Conservation (phyloP, 2,888 invertebrate species). For the Ormyrus labotus region DNA sequence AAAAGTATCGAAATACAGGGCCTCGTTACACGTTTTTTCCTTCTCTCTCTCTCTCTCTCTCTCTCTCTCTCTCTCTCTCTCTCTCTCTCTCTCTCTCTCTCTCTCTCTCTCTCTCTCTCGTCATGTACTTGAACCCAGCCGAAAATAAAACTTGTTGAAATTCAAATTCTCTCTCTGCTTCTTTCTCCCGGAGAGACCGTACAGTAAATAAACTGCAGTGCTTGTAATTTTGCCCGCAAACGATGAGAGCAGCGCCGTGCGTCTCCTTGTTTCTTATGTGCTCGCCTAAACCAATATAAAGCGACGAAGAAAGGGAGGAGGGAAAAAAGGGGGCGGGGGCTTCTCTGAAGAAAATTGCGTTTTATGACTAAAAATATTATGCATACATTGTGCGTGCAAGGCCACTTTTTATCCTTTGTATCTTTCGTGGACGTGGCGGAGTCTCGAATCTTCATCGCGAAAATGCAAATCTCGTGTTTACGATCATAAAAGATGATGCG, state of each 20-base stretch:
- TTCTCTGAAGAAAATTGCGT: constrained; percentile 40
- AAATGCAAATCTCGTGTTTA: constrained; percentile 15
- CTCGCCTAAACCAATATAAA: constrained; percentile 34
- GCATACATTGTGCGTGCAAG: constrained; percentile 22
- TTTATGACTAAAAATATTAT: constrained; percentile 50
- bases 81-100: too few relatives aligned
- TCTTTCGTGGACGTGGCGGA: not conserved
- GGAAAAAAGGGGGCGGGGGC: not conserved
- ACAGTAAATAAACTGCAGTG: constrained; percentile 17
- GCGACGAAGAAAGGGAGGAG: not conserved
- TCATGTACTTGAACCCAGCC: too few relatives aligned
- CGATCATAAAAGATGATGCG: not conserved
- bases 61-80: too few relatives aligned
- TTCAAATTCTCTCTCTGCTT: too few relatives aligned
- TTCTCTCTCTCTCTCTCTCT: not conserved
- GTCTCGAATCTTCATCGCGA: constrained; percentile 13
- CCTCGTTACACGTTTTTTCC: not conserved
- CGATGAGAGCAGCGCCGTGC: not conserved
- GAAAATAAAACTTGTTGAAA: too few relatives aligned
- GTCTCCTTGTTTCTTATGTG: not conserved
- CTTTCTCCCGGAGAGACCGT: not conserved
- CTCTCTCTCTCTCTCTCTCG: too few relatives aligned
- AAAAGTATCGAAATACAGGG: not conserved
- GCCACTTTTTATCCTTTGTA: constrained; percentile 15
- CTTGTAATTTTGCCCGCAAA: constrained; percentile 30